Base-by-base conservation (phyloP, 2,113 vertebrate species). In the Spilogale gracilis region DNA sequence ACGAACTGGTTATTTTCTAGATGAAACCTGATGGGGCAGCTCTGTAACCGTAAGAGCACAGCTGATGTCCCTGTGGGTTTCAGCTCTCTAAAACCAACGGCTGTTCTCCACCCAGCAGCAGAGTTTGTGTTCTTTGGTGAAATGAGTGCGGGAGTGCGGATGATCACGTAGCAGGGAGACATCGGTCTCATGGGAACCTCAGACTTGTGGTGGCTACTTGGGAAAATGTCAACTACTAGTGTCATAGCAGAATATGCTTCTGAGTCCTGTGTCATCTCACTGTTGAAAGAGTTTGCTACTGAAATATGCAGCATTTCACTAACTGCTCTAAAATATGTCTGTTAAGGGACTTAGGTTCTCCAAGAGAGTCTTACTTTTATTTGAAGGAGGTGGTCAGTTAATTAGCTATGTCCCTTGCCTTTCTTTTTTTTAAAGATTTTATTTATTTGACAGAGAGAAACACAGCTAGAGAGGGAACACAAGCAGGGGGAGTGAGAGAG, bases 61-160 rank as follows among this genome's bases (percentile, higher is more conserved):
- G 27, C 99, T 65, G 97, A 48, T 4, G 89, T 98, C 94, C 99
- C 99, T 25, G 63, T 99, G 38, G 98, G 98, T 56, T 98, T 99
- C 23, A 99, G 99, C 23, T 99, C 99, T 23, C 95, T 98, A 45
- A 99, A 98, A 48, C 98, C 99, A 54, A 92, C 99, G 0, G 99
- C 99, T n/a, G 99, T 99, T 9, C 99, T 99, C 97, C 99, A 99
- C 91, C 99, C 97, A 65, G 99, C 89, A 99, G 99, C 98, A 98
- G 89, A 99, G 99, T 99, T 69, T 99, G 99, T 0, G 98, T 98
- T 71, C 98, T 99, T 4, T 99, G 99, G 99, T 99, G 99, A 99
- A 99, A 99, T 0, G 98, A 99, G 96, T 54, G 91, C 99, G 2
- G 99, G 98, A 99, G 96, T 54, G 91, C 99, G 2, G 99, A 99